Evolutionary conservation across 2,888 invertebrate species (phyloP).

Genomic region (Cephus nigrinus): DNA sequence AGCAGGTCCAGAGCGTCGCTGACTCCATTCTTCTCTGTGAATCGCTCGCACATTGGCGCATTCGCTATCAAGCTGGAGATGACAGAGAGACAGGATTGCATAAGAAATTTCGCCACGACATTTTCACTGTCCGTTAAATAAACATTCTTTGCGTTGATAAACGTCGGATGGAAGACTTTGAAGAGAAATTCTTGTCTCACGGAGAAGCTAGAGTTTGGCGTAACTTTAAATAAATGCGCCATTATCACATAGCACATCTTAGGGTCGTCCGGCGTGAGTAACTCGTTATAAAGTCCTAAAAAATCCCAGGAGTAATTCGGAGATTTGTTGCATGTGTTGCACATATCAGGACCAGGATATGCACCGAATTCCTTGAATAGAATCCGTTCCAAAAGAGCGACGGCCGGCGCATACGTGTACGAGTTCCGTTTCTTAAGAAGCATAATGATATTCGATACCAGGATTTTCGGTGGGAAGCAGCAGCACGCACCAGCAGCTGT

Average conservation of each 20-base stretch:
- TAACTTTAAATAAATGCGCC: slow-evolving; percentile 71
- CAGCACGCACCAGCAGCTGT: slow-evolving; percentile 73
- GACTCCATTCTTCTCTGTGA: slow-evolving; percentile 71
- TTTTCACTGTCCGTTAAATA: slow-evolving; percentile 64
- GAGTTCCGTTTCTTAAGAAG: slow-evolving; percentile 62
- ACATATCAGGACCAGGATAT: slow-evolving; percentile 54
- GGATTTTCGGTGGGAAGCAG: slow-evolving; percentile 71
- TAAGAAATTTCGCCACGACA: slow-evolving; percentile 69
- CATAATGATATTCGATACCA: slow-evolving; percentile 69
- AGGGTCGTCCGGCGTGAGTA: slow-evolving; percentile 70
- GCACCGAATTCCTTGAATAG: slow-evolving; percentile 73
- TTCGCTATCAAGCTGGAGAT: slow-evolving; percentile 72
- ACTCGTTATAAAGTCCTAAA: slow-evolving; percentile 70
- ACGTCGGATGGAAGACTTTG: slow-evolving; percentile 73
- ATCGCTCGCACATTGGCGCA: slow-evolving; percentile 71
- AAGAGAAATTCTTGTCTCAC: slow-evolving; percentile 72
- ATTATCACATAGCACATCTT: slow-evolving; percentile 71
- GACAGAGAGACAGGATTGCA: slow-evolving; percentile 72
- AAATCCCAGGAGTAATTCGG: slow-evolving; percentile 69
- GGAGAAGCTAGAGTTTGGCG: slow-evolving; percentile 69
- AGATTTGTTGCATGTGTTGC: slow-evolving; percentile 55
- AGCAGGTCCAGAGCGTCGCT: slow-evolving; percentile 71
- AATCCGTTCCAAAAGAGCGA: slow-evolving; percentile 71
- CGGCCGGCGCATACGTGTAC: slow-evolving; percentile 57
- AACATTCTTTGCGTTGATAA: slow-evolving; percentile 69